Conservation (phyloP, 2,888 invertebrate genomes). For the Arrhopalites spinosus region DNA sequence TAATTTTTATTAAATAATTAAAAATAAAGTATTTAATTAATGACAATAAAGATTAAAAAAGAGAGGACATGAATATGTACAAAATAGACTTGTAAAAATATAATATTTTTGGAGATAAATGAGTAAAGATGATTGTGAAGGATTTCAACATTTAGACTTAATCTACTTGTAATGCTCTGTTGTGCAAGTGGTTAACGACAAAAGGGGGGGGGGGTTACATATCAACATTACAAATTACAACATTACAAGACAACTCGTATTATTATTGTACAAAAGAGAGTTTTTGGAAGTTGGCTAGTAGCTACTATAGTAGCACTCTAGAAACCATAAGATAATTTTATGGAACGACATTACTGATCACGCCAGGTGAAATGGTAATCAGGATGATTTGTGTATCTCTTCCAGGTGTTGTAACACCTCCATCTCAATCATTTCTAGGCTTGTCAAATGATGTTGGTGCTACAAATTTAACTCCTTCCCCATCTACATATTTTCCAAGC, state of each 20-base stretch:
- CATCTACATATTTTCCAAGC: conserved; percentile 1
- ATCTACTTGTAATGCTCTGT: conserved; percentile 7
- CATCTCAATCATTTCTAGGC: conserved; percentile 28
- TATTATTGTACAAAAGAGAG: no score
- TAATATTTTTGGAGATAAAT: neutral
- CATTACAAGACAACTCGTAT: neutral
- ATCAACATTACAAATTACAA: conserved; percentile 5
- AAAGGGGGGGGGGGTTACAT: neutral
- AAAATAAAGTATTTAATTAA: no score
- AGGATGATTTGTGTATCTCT: conserved; percentile 44
- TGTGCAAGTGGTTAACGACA: conserved; percentile 1
- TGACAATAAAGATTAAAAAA: neutral
- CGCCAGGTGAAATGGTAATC: conserved; percentile 35
- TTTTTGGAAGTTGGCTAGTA: neutral
- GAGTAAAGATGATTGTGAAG: neutral
- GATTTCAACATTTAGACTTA: neutral
- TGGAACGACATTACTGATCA: conserved; percentile 28
- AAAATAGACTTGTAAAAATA: neutral
- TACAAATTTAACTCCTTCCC: conserved; percentile 8
- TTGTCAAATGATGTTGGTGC: conserved; percentile 26
- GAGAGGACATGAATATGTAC: neutral
- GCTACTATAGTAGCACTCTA: neutral
- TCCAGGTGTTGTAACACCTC: conserved; percentile 46
- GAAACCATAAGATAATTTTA: conserved; percentile 16
- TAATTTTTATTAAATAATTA: no score